A percentile compares a stretch with the other conserved stretches of the same genome.
Conservation (phyloP, 2,888 invertebrate species). For the Ctenicera cuprea region DNA sequence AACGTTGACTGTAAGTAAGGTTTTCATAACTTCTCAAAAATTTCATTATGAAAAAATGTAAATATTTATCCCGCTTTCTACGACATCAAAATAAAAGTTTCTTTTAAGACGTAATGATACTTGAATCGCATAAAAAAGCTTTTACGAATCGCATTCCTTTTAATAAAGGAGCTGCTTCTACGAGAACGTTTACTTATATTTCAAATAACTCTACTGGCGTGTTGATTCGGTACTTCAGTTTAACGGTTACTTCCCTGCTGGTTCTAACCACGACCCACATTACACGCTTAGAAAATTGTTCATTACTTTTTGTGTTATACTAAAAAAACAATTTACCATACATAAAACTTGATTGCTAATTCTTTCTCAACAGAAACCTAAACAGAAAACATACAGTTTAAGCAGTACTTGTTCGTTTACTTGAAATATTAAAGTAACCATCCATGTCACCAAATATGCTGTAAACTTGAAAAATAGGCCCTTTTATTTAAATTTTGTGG, state of each 20-base stretch:
- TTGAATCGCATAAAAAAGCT: conserved; percentile 16
- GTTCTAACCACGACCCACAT: conserved; percentile 34
- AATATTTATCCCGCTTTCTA: conserved; percentile 7
- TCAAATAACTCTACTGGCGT: conserved; percentile 30
- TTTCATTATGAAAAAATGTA: conserved; percentile 15
- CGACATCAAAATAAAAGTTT: conserved; percentile 18
- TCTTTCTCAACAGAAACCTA: conserved; percentile 17
- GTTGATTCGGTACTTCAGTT: conserved; percentile 44
- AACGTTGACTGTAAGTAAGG: too few species aligned
- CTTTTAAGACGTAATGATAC: conserved; percentile 1
- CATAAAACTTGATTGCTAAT: conserved; percentile 36
- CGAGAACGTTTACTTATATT: conserved; percentile 42
- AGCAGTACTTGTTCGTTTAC: conserved; percentile 9
- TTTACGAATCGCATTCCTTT: conserved; percentile 21
- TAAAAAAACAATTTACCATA: conserved; percentile 38
- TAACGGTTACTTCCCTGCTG: conserved; percentile 40
- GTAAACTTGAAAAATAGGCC: conserved; percentile 27
- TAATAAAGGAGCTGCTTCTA: conserved; percentile 31
- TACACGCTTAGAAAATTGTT: conserved; percentile 25
- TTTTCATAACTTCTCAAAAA: neutral
- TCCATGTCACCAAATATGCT: conserved; percentile 10
- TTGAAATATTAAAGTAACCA: conserved; percentile 21
- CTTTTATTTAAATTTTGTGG: conserved; percentile 33
- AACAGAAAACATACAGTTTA: conserved; percentile 14
- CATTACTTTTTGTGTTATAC: conserved; percentile 33